Evolutionary conservation across 1,140 invertebrate genomes (phyloP), one percentile per base, ranked within the genome.

Genomic region (Druon quercuslanigerum): DNA sequence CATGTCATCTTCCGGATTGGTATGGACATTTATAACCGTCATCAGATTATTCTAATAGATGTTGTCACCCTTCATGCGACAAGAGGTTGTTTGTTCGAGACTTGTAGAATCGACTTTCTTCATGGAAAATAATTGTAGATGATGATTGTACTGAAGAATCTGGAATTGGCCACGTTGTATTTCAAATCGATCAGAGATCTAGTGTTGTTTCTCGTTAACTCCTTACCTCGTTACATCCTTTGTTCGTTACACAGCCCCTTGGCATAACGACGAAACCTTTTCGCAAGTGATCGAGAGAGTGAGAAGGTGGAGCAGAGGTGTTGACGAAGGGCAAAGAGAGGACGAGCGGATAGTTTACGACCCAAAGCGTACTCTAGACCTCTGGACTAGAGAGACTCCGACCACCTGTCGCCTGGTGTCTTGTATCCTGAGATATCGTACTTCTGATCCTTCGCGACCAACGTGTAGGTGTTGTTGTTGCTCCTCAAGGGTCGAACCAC

Each of bases 341-440:
- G 60, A 66, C 72, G 73, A 14, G 76, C 25, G 66, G 81, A 78
- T 81, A 70, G 73, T 75, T 82, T 77, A 79, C 83, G 79, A 82
- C 74, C 75, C 50, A 72, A 57, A 74, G 76, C 57, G 51, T 82
- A 85, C 74, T 79, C 74, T 75, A 25, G 20, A 25, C 20, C 20
- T 25, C 20, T 25, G 3, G 20, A 25, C n/a, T n/a, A 74, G 73
- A 82, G 81, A 83, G 80, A 85, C 73, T 66, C 71, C 51, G 79
- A 72, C 83, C 84, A 85, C 84, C 84, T 85, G 84, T 85, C 82
- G 84, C 74, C 79, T 76, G 78, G 60, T 73, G 74, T 70, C 40
- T 66, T 66, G 60, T 66, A 66, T 66, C 60, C 60, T 16, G 13
- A 66, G 60, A 66, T 46, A 66, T 66, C 60, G 60, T 66, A 66